Evolutionary conservation across 2,113 vertebrate species (phyloP).

Genomic region (Microcebus ravelobensis): DNA sequence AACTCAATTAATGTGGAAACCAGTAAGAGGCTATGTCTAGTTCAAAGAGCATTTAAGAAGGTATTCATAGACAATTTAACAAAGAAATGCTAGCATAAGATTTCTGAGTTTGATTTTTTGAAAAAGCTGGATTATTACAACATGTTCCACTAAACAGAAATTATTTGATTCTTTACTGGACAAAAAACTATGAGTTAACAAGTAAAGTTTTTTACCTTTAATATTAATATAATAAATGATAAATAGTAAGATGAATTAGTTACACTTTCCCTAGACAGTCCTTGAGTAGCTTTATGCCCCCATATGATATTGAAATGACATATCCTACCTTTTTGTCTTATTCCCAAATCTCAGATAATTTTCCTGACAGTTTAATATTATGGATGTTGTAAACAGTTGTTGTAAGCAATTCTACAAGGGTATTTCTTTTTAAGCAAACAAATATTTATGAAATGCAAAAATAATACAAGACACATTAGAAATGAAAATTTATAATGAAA

Average conservation of each 20-base stretch:
- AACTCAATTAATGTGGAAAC: neutral
- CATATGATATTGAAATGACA: neutral
- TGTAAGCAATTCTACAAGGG: neutral
- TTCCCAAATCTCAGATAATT: neutral
- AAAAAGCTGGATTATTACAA: neutral
- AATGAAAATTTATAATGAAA: neutral
- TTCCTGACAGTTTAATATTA: neutral
- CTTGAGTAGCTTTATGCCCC: neutral
- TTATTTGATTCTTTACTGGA: neutral
- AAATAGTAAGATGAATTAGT: neutral
- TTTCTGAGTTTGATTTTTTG: neutral
- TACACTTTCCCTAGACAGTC: neutral
- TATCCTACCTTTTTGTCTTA: neutral
- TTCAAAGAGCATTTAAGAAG: slow-evolving; percentile 34
- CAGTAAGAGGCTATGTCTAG: neutral
- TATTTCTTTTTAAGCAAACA: neutral
- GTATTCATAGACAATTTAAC: neutral
- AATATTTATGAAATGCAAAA: neutral
- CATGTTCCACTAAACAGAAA: neutral
- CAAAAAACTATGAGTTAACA: neutral
- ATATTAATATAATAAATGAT: neutral
- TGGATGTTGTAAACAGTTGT: neutral
- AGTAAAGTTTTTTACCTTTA: neutral
- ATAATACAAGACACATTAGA: neutral
- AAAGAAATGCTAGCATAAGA: slow-evolving; percentile 13